These are phyloP conservation scores for Dolichoris vasculosae DNA, from an alignment of 1,140 invertebrate species.

Conservation along the genomic window DNA sequence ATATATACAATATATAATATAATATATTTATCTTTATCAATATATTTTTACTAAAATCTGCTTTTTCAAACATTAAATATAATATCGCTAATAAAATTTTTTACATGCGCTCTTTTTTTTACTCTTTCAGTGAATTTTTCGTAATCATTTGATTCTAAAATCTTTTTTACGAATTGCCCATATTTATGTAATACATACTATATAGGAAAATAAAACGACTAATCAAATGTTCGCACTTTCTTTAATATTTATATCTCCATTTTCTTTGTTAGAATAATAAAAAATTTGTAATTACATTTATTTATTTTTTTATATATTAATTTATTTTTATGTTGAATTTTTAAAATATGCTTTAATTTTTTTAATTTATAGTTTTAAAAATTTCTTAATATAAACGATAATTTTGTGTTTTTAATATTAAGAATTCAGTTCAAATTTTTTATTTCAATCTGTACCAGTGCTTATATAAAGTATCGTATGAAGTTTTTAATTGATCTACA, in stretches of 20 bases:
- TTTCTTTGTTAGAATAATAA: neutral
- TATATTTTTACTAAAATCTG: constrained; percentile 41
- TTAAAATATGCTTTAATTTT: neutral
- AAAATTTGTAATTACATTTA: neutral
- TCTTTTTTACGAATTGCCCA: neutral
- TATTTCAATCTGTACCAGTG: too few relatives aligned
- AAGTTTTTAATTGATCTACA: neutral
- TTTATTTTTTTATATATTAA: constrained; percentile 14
- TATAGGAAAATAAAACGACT: constrained; percentile 11
- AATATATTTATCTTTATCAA: constrained; percentile 31
- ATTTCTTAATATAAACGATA: too few relatives aligned
- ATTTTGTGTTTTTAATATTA: too few relatives aligned
- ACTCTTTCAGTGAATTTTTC: neutral
- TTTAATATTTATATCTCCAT: neutral
- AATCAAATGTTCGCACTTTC: constrained; percentile 7
- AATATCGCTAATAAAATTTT: constrained; percentile 33
- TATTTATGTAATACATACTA: neutral
- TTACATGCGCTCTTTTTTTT: neutral
- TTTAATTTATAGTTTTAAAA: too few relatives aligned
- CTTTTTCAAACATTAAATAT: constrained; percentile 41
- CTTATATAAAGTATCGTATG: too few relatives aligned
- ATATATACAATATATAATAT: constrained; percentile 48
- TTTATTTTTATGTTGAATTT: constrained; percentile 7
- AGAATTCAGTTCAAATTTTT: too few relatives aligned
- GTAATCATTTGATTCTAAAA: constrained; percentile 6